Conservation (phyloP, 2,797 vertebrate species). For the Gorsachius magnificus region DNA sequence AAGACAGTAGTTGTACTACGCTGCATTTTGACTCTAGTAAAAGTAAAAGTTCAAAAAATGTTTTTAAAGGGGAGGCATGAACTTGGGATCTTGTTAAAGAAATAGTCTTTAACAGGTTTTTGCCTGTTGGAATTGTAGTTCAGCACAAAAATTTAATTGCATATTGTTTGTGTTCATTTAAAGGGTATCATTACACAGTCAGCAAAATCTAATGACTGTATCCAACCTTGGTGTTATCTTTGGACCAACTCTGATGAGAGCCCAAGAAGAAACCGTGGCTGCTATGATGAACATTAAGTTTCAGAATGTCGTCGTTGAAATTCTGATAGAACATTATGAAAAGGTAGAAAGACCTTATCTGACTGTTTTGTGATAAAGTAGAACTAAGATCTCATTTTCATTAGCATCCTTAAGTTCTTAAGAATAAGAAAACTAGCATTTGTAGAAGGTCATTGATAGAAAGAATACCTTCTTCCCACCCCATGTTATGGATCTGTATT, state of each 20-base stretch:
- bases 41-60: not conserved
- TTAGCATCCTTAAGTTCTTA: not conserved
- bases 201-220: slow-evolving; percentile 96
- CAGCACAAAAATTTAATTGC: not conserved
- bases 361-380: not conserved
- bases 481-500: not conserved
- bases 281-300: slow-evolving; percentile 99
- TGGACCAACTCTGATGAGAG: slow-evolving; percentile 96
- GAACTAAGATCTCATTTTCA: not conserved
- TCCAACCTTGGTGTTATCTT: slow-evolving; percentile 99
- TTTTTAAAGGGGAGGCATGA: not conserved
- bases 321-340: slow-evolving; percentile 95
- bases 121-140: not conserved
- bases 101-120: not conserved
- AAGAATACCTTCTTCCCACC: not conserved
- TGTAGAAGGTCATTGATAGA: not conserved
- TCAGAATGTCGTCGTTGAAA: slow-evolving; percentile 98
- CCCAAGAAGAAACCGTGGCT: slow-evolving; percentile 97
- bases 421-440: not conserved
- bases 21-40: not conserved
- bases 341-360: slow-evolving; percentile 78
- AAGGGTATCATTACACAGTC: slow-evolving; percentile 94
- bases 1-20: not conserved
- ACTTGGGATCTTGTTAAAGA: not conserved
- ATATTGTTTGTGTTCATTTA: slow-evolving; percentile 44